These are phyloP conservation scores for Babyrousa celebensis DNA, from an alignment of 2,797 vertebrate genomes.

Conservation along the genomic window DNA sequence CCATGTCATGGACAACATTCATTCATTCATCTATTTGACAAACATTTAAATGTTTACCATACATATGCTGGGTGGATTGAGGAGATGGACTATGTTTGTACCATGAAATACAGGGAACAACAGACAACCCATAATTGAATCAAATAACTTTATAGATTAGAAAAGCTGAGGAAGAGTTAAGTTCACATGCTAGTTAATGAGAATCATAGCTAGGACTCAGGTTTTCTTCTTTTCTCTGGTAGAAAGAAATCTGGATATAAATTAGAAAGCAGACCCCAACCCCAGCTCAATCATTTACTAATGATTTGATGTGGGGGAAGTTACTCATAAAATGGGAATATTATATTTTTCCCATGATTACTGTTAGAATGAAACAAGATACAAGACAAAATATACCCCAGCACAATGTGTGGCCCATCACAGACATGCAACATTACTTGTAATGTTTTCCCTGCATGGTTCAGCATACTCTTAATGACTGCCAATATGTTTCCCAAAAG, in stretches of 20 bases:
- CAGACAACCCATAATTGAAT: neutral
- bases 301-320: neutral
- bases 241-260: neutral
- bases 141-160: neutral
- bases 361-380: slow-evolving; percentile 24
- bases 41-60: neutral
- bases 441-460: neutral
- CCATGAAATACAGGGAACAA: neutral
- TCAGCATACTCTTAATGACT: neutral
- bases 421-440: neutral
- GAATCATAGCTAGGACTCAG: neutral
- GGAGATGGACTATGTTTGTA: neutral
- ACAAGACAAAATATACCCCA: neutral
- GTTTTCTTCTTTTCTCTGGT: neutral
- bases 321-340: neutral
- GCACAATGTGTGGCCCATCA: neutral
- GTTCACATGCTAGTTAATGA: neutral
- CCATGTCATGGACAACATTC: neutral
- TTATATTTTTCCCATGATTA: neutral
- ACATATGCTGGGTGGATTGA: neutral
- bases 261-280: neutral
- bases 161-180: neutral
- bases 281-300: neutral
- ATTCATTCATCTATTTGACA: neutral
- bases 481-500: neutral